Base-by-base conservation (phyloP, 2,797 vertebrate species). In the Paedocypris micromegethes region DNA sequence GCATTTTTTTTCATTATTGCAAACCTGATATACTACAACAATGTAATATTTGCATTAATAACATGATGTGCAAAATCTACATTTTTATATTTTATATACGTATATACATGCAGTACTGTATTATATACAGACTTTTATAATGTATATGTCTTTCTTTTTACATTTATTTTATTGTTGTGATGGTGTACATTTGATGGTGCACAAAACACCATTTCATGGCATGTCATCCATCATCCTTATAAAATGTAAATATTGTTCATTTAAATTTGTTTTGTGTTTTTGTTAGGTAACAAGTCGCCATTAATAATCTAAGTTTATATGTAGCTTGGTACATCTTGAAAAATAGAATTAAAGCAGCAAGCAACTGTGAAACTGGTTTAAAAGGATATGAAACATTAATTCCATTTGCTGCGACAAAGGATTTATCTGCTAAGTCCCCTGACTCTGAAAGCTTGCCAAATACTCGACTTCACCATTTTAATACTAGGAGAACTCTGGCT, bases 301-400 rank as follows among this genome's bases (percentile, higher is more conserved):
- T 88, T 83, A 81, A 83, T 86, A 88, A 62, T 85, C 83, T 71
- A 79, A 45, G 70, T 79, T 82, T 78, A 82, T 82, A 84, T 83
- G 83, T 87, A 83, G 78, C 82, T 82, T 84, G 86, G 82, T 77
- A 46, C 76, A 82, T 77, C 54, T 63, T 89, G 78, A 88, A 89
- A 88, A 86, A 87, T 87, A 84, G 66, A 88, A 84, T 66, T 82
- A 81, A 82, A 71, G 83, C 75, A 68, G 78, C 73, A 78, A 84
- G 84, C 82, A 83, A 82, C 82, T 85, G 79, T 86, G 82, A 88
- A 78, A 80, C 78, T 78, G 80, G 80, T 78, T 86, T 86, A 86
- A 84, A 85, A 79, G 78, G 65, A 74, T 71, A 86, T 90, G 79
- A 86, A 89, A 89, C 86, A 89, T 90, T 87, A 60, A 90, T 70